Evolutionary conservation across 1,140 invertebrate genomes (phyloP).

Genomic region (Amyelois transitella): DNA sequence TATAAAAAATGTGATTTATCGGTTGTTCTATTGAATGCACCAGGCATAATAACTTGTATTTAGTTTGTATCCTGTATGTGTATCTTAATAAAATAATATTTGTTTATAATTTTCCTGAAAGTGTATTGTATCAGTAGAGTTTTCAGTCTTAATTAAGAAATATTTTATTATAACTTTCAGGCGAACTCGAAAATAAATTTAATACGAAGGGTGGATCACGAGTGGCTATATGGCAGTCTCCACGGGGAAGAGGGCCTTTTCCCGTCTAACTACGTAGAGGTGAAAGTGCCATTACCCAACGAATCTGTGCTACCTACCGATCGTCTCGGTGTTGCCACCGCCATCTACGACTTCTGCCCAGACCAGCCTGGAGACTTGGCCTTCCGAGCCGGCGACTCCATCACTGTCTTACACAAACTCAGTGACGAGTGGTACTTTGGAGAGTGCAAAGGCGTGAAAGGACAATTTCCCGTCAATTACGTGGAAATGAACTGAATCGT

Average conservation of each 20-base stretch:
- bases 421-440: conserved; percentile 90
- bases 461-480: conserved; percentile 89
- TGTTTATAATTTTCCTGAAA: no score
- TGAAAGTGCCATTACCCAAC: conserved; percentile 81
- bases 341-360: conserved; percentile 71
- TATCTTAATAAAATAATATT: no score
- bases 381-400: conserved; percentile 77
- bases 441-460: conserved; percentile 78
- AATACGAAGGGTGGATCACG: conserved; percentile 80
- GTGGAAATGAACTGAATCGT: conserved; percentile 75
- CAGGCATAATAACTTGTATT: no score
- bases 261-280: conserved; percentile 85
- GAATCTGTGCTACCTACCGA: conserved; percentile 16
- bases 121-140: no score
- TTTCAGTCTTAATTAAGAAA: no score
- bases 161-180: conserved; percentile 66
- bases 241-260: conserved; percentile 84
- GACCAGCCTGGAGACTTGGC: conserved; percentile 64
- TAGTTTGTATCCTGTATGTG: no score
- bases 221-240: conserved; percentile 85
- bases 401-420: conserved; percentile 82
- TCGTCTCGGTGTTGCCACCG: conserved; percentile 44
- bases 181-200: conserved; percentile 82
- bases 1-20: no score
- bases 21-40: no score